A percentile compares a stretch with the other conserved stretches of the same genome.
These are phyloP conservation scores for Tetraneura akinire DNA, from an alignment of 1,140 invertebrate genomes.

Conservation along the genomic window DNA sequence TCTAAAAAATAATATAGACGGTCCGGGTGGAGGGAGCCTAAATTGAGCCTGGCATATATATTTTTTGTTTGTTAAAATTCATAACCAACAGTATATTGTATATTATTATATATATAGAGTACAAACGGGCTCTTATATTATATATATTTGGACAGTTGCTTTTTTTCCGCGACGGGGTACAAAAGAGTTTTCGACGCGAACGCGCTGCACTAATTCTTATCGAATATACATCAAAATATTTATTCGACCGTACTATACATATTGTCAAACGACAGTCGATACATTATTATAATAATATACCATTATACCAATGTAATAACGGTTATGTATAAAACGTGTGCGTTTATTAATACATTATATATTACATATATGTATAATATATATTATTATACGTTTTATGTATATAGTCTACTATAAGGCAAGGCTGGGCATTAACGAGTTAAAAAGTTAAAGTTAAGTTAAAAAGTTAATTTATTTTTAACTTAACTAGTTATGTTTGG, in stretches of 20 bases:
- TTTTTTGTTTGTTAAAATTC: conserved; percentile 41
- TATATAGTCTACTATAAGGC: too few relatives aligned
- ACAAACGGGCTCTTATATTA: not conserved
- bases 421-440: too few relatives aligned
- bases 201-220: conserved; percentile 32
- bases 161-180: conserved; percentile 1
- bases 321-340: too few relatives aligned
- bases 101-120: not conserved
- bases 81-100: not conserved
- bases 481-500: too few relatives aligned
- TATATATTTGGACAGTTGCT: conserved; percentile 44
- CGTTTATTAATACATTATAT: too few relatives aligned
- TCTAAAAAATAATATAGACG: conserved; percentile 46
- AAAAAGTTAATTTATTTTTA: too few relatives aligned
- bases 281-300: not conserved
- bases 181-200: not conserved
- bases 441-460: too few relatives aligned
- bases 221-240: conserved; percentile 40
- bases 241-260: conserved; percentile 24
- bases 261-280: conserved; percentile 7
- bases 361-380: too few relatives aligned
- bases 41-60: too few relatives aligned
- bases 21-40: too few relatives aligned
- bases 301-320: too few relatives aligned
- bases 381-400: too few relatives aligned